Conservation (phyloP, 2,888 invertebrate species). For the Cephus pulcher region DNA sequence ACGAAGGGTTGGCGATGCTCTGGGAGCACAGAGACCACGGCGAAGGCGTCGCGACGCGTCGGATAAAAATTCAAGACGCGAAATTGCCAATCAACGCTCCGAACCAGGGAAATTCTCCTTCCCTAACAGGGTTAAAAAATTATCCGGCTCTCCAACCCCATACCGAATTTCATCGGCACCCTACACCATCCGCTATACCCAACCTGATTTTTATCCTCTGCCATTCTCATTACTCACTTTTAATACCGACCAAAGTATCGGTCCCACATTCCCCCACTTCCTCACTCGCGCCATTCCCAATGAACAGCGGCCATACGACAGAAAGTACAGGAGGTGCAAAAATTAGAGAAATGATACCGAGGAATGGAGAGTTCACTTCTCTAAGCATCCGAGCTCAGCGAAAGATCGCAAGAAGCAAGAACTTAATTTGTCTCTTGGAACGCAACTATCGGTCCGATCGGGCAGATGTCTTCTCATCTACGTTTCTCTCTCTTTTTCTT, state of each 20-base stretch:
- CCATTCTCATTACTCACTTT: not conserved
- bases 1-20: constrained; percentile 59
- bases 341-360: not conserved
- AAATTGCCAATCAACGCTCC: constrained; percentile 64
- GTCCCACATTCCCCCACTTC: not conserved
- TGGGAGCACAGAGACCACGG: not conserved
- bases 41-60: constrained; percentile 32
- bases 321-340: not conserved
- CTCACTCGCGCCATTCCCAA: not conserved
- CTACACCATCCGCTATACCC: not conserved
- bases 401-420: constrained; percentile 47
- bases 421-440: constrained; percentile 62
- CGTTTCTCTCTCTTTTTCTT: constrained; percentile 10
- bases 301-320: not conserved
- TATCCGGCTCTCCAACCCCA: constrained; percentile 45
- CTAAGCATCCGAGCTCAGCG: not conserved
- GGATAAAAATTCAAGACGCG: constrained; percentile 67
- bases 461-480: constrained; percentile 46
- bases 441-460: constrained; percentile 55
- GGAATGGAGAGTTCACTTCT: not conserved
- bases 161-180: constrained; percentile 58
- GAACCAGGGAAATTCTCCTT: constrained; percentile 30
- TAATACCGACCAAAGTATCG: not conserved
- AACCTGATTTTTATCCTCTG: not conserved
- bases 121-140: constrained; percentile 65